These are phyloP conservation scores for Campopleginae sp. DNA, from an alignment of 2,888 invertebrate species.

Conservation along the genomic window DNA sequence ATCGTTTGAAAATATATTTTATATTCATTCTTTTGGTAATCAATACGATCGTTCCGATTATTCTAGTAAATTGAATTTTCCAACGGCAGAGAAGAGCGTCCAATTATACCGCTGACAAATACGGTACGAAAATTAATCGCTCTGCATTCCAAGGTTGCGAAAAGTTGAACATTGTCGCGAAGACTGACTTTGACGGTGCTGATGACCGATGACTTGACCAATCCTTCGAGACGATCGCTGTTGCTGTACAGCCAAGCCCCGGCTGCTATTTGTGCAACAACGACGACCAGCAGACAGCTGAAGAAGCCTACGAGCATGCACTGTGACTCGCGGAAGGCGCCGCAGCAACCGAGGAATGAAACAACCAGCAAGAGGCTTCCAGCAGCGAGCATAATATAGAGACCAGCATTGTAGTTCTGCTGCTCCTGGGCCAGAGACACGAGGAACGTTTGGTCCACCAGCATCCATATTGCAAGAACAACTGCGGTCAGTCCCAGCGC, in stretches of 20 bases:
- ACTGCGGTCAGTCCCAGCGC: slow-evolving; percentile 89
- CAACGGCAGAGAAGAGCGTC: no score
- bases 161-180: not conserved
- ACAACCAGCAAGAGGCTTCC: slow-evolving; percentile 90
- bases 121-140: no score
- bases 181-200: slow-evolving; percentile 79
- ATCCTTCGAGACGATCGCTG: slow-evolving; percentile 87
- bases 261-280: slow-evolving; percentile 91
- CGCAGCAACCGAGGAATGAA: slow-evolving; percentile 93
- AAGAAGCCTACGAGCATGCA: slow-evolving; percentile 93
- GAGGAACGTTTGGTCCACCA: slow-evolving; percentile 90
- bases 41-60: no score
- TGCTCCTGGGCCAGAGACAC: slow-evolving; percentile 89
- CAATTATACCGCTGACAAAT: no score
- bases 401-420: slow-evolving; percentile 88
- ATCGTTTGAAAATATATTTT: no score
- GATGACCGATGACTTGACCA: slow-evolving; percentile 85
- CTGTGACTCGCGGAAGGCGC: slow-evolving; percentile 91
- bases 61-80: no score
- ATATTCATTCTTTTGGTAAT: no score
- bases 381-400: slow-evolving; percentile 90
- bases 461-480: slow-evolving; percentile 90
- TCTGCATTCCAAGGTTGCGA: not conserved
- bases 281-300: slow-evolving; percentile 90
- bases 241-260: slow-evolving; percentile 92